Base-by-base conservation (phyloP, 2,888 invertebrate species). In the Spodoptera littoralis region DNA sequence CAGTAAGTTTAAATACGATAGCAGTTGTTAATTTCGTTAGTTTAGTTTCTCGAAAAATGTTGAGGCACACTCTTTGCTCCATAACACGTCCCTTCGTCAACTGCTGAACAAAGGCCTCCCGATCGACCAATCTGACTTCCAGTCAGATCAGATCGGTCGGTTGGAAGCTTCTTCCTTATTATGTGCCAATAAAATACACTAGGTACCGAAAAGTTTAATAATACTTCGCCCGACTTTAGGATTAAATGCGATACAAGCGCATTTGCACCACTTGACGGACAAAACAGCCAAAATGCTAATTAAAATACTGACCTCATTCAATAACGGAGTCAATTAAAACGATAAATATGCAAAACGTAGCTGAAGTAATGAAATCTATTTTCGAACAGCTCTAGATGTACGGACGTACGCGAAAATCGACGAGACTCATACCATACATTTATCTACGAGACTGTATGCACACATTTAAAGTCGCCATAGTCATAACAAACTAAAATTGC, bases 361-460 rank as follows among this genome's bases (percentile, higher is more conserved):
- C 11, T 41, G 50, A 65, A 51, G 43, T 22, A 64, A 43, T 70
- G 18, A 51, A 50, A 56, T 13, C 67, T 68, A 72, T 68, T 67
- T 66, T 52, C 27, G 56, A 56, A 13, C 66, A 56, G 47, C 4
- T 1, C 4, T 1, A 47, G 8, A 47, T 11, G 30, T 36, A 64
- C 18, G n/a, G 22, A 63, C 5, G 18, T 24, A 44, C 36, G 50
- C n/a, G 44, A 52, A 52, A 44, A 51, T 56, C 11, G 45, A 24
- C 45, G 49, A 49, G 9, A 36, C 65, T 43, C 42, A 18, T 24
- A 46, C 24, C 22, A 36, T 36, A 36, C 36, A 36, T 36, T 6
- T 36, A 30, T 30, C 30, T 30, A 30, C 36, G 6, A 6, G 36
- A 36, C 6, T 36, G 36, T 36, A 36, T 36, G 36, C 47, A 24